Base-by-base conservation (phyloP, 53 echinoderm and acorn worm species). In the Patiria pectinifera region DNA sequence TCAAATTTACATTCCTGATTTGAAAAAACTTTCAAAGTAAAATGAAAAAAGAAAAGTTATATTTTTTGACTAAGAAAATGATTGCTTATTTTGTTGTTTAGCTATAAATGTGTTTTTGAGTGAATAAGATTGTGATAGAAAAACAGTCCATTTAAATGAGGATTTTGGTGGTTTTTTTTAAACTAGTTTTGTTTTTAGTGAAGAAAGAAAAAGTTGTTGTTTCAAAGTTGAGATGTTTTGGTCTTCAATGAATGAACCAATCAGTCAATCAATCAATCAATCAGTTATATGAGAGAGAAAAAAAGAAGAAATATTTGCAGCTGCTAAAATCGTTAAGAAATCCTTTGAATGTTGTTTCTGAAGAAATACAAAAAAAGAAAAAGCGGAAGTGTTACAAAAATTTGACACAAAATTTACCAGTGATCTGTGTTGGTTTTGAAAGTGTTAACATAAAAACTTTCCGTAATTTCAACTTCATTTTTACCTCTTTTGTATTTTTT, bases 191-290 rank as follows among this genome's bases (percentile, higher is more conserved):
- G 47, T 86, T 60, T 70, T 85, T 85, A 69, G 35, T 45, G 46
- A 43, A 14, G 7, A 9, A 24, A 24, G 15, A n/a, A 23, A 49
- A 48, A 23, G 22, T 25, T 72, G n/a, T 75, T 74, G 26, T 74
- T 85, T 35, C 0, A 35, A 35, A 70, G 66, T 84, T 84, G 11
- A 35, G 45, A 18, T 85, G 85, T 85, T 85, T 9, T 85, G 15
- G 10, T 66, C 15, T 84, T 45, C 26, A 66, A 85, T 45, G 21
- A 85, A 18, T 46, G 18, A 24, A 76, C 45, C 85, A 70, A 47
- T 85, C 69, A 47, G 66, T 86, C 59, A 86, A 86, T 72, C 58
- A 86, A 75, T 86, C 86, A 75, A 86, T 86, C 74, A 86, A 75
- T 74, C 86, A 75, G 71, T 86, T 49, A 19, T 26, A 25, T 45